Percentiles rank a stretch among this genome's conserved stretches.
Evolutionary conservation across 2,888 invertebrate species (phyloP).

Genomic region (Zaprionus lineosus): DNA sequence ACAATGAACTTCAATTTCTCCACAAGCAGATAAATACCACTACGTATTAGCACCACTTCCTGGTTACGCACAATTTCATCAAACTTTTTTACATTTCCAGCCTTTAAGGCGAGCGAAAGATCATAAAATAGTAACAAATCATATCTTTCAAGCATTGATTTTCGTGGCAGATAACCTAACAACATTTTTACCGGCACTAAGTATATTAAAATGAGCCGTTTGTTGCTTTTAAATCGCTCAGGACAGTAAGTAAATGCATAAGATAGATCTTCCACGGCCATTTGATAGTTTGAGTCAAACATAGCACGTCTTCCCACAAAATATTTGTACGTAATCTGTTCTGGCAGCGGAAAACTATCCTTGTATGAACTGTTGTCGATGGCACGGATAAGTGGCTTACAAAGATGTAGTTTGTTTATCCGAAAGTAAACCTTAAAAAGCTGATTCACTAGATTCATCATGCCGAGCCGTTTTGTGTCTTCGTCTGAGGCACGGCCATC

Average conservation of each 20-base stretch:
- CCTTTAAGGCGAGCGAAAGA: slow-evolving; percentile 92
- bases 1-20: slow-evolving; percentile 98
- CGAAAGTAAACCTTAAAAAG: slow-evolving; percentile 96
- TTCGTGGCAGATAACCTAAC: slow-evolving; percentile 96
- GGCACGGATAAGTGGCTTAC: slow-evolving; percentile 97
- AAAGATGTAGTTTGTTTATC: slow-evolving; percentile 93
- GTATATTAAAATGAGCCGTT: slow-evolving; percentile 95
- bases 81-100: slow-evolving; percentile 93
- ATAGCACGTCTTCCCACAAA: slow-evolving; percentile 98
- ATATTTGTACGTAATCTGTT: slow-evolving; percentile 98
- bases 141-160: slow-evolving; percentile 91
- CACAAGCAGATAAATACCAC: slow-evolving; percentile 98
- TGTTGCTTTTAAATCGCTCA: slow-evolving; percentile 90
- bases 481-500: slow-evolving; percentile 91
- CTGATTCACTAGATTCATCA: slow-evolving; percentile 98
- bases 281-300: slow-evolving; percentile 98
- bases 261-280: slow-evolving; percentile 95
- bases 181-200: slow-evolving; percentile 98
- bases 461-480: slow-evolving; percentile 97
- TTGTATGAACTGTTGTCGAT: slow-evolving; percentile 96
- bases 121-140: slow-evolving; percentile 95
- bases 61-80: slow-evolving; percentile 92
- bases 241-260: slow-evolving; percentile 97
- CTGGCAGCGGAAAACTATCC: slow-evolving; percentile 94
- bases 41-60: slow-evolving; percentile 96